Conservation (phyloP, 2,113 vertebrate genomes). For the Pantherophis guttatus region DNA sequence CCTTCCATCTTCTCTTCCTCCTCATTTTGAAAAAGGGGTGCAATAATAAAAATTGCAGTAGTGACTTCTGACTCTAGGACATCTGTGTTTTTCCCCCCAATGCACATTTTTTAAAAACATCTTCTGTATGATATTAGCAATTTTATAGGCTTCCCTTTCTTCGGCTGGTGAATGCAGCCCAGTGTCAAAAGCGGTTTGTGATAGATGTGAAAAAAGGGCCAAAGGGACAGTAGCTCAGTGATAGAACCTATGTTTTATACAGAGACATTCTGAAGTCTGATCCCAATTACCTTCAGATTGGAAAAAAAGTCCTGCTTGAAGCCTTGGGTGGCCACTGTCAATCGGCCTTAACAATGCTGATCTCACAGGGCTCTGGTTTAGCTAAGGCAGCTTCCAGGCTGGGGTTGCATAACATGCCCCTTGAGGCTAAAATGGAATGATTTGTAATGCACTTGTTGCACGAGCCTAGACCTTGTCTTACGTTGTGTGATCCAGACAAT, state of each 20-base stretch:
- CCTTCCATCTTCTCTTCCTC: neutral
- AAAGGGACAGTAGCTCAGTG: neutral
- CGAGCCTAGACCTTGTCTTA: neutral
- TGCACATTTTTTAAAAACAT: too few relatives aligned
- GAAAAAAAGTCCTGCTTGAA: neutral
- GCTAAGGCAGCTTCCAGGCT: neutral
- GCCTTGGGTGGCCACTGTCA: neutral
- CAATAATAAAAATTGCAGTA: slow-evolving; percentile 46
- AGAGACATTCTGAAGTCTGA: neutral
- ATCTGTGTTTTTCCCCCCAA: neutral
- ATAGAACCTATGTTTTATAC: neutral
- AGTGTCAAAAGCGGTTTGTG: neutral
- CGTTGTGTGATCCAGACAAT: neutral
- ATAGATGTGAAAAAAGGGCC: neutral
- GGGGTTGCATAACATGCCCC: neutral
- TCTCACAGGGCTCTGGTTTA: neutral
- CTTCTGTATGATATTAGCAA: neutral
- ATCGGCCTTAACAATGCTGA: neutral
- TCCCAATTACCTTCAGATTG: neutral
- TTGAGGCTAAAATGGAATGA: neutral
- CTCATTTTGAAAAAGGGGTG: slow-evolving; percentile 22
- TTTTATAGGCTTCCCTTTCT: neutral
- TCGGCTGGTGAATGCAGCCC: neutral
- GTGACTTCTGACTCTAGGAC: slow-evolving; percentile 5
- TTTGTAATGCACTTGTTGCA: neutral